phyloP scores from a whole-genome alignment of 2,797 vertebrate genomes.

The Knipowitschia caucasica region DNA sequence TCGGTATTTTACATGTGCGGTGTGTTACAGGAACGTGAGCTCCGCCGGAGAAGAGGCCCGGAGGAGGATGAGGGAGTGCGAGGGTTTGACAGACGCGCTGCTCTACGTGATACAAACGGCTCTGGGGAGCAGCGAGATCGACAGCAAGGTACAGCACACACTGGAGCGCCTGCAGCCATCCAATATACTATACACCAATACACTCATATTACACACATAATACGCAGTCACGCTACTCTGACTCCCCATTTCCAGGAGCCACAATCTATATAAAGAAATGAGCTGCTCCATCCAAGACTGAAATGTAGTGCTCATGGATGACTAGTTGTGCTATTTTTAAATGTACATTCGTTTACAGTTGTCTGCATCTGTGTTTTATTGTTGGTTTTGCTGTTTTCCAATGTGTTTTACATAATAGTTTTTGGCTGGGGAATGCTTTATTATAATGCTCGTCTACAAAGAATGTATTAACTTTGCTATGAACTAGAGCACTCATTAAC shows the following conservation, averaged over 20 bases:
- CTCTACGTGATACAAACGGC: slow-evolving; percentile 96
- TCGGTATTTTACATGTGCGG: background rate
- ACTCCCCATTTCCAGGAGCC: slow-evolving; percentile 4
- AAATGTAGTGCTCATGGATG: background rate
- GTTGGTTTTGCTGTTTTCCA: slow-evolving; percentile 10
- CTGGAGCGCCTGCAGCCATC: slow-evolving; percentile 9
- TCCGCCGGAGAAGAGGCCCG: slow-evolving; percentile 97
- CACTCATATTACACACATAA: slow-evolving; percentile 8
- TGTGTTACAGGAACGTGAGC: slow-evolving; percentile 87
- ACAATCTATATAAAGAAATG: background rate
- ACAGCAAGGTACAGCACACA: slow-evolving; percentile 88
- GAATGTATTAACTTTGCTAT: too few relatives aligned
- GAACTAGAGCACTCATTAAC: too few relatives aligned
- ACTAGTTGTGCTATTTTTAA: slow-evolving; percentile 7
- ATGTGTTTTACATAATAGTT: slow-evolving; percentile 3
- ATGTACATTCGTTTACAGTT: slow-evolving; percentile 27
- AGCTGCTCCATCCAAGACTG: background rate
- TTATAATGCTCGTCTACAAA: too few relatives aligned
- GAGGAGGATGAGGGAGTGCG: slow-evolving; percentile 95
- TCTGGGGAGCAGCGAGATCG: slow-evolving; percentile 97
- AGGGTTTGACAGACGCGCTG: slow-evolving; percentile 94
- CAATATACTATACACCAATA: slow-evolving; percentile 12
- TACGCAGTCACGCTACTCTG: slow-evolving; percentile 1
- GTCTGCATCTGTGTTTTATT: slow-evolving; percentile 23
- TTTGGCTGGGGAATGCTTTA: background rate